Base-by-base conservation (phyloP, 1,140 invertebrate genomes). In the Leptinotarsa texana region DNA sequence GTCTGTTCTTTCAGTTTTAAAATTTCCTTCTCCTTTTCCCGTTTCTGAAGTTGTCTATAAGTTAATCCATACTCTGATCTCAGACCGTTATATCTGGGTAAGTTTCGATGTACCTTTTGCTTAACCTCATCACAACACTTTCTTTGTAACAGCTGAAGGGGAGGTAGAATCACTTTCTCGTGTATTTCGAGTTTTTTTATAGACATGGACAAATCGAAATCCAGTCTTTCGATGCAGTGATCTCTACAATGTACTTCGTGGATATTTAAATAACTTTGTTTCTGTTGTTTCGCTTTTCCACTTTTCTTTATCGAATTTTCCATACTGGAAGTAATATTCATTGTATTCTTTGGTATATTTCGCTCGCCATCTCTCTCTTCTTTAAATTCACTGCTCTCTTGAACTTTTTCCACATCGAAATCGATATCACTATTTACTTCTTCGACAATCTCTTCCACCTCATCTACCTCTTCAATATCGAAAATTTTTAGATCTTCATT, bases 61-160 rank as follows among this genome's bases (percentile, higher is more conserved):
- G 75, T 84, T 57, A 85, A 73, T 11, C 84, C 84, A 66, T 85
- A 85, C 78, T 85, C 84, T 0, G 84, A 85, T 63, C 80, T 73
- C 17, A 75, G 78, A 5, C 84, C 84, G 22, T 80, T 79, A 71
- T 85, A 85, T 47, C 80, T 75, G 8, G 84, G 84, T 48, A 85
- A 70, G 63, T 81, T 84, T 73, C 69, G 62, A 21, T 78, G 75
- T 15, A 51, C 72, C 18, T 77, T 75, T 15, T 74, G 67, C 33
- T 78, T 77, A 42, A 80, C 78, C 21, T 82, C 78, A 67, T 80
- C 78, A 72, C 84, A 85, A 71, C 83, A 85, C 78, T 82, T 81
- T 27, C 82, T 73, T 62, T 80, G 76, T 33, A 79, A 77, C 5
- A 85, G 72, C 65, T 83, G 83, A 24, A 85, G 74, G 4, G 81